Conservation (phyloP, 1,140 invertebrate genomes). For the Trachymyrmex cornetzi region DNA sequence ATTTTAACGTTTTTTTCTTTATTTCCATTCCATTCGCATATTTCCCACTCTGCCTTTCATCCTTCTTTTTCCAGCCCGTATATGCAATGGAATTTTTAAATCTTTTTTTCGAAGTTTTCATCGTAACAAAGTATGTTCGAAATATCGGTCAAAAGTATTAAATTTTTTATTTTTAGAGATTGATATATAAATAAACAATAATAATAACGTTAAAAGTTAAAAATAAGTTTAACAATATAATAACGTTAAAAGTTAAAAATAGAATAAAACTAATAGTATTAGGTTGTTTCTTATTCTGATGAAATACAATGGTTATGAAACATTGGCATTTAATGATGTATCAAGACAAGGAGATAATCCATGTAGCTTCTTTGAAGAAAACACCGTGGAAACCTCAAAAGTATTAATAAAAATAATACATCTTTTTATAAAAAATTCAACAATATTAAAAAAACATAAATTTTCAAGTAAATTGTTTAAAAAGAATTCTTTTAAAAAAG, state of each 20-base stretch:
- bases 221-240: not conserved
- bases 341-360: no score
- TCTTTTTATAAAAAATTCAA: not conserved
- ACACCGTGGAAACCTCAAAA: no score
- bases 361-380: no score
- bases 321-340: no score
- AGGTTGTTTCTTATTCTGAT: no score
- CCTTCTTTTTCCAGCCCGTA: not conserved
- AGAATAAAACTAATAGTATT: not conserved
- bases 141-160: constrained; percentile 16
- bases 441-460: no score
- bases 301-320: no score
- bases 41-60: not conserved
- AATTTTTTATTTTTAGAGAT: constrained; percentile 6
- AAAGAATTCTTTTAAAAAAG: not conserved
- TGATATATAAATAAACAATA: not conserved
- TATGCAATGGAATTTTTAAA: constrained; percentile 7
- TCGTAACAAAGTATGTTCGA: constrained; percentile 15
- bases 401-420: not conserved
- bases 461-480: not conserved
- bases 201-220: not conserved
- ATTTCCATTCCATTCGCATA: constrained; percentile 7
- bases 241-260: not conserved
- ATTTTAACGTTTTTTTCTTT: constrained; percentile 15
- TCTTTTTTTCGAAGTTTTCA: constrained; percentile 9